Evolutionary conservation across 1,140 invertebrate genomes (phyloP), one percentile per base, ranked within the genome.

Genomic region (Lordiphosa stackelbergi): DNA sequence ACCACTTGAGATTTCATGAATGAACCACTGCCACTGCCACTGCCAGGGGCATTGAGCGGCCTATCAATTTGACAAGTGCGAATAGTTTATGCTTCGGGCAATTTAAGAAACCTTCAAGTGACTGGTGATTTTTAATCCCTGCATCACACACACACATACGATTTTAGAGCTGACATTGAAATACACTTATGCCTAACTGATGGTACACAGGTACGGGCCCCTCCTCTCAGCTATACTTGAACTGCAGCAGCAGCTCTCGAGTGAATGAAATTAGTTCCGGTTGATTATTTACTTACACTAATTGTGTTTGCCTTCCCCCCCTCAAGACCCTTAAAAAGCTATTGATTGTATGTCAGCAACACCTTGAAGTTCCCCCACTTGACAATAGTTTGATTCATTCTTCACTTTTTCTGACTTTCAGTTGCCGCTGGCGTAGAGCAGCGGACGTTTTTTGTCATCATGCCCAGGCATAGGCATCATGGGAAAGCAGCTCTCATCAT

Each of bases 21-120:
- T 61, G 46, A 63, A 63, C 55, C 24, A 42, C 28, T 28, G 31
- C 55, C 24, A 42, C 28, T 28, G 31, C 40, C 52, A 19, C 19
- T 2, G 19, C 2, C 19, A 52, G 37, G 7, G 37, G 7, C 28
- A 31, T 31, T 31, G 28, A 31, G 28, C 7, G 28, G 28, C 0
- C 8, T 8, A 8, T 31, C 28, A 8, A 31, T 31, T 64, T 68
- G 65, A 58, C 69, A 79, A 73, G 56, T 73, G 47, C 61, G 37
- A 68, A 58, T 38, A 35, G 22, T 19, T 55, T 53, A 54, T 51
- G 43, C 58, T 40, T 57, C 46, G 51, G 57, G 43, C 38, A 37
- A 37, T 19, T 46, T 61, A 58, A 63, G 54, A 81, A 81, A 74
- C 74, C 74, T 79, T 79, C 75, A 42, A 45, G 54, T 70, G 66